These are phyloP conservation scores for Malurus alboscapulatus DNA, from an alignment of 2,113 vertebrate species.

Conservation along the genomic window DNA sequence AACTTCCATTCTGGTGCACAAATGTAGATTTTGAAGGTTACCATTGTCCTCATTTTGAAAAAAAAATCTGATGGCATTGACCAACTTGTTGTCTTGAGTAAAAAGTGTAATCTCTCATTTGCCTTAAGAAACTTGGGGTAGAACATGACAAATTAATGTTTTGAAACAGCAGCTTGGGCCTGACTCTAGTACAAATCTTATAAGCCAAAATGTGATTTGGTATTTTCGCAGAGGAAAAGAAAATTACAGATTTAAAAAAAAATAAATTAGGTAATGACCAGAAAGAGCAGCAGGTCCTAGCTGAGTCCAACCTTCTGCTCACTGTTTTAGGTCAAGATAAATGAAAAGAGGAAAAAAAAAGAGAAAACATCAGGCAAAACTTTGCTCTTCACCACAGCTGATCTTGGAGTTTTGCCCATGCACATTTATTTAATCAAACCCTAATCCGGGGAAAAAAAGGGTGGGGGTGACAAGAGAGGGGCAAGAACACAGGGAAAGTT, in stretches of 20 bases:
- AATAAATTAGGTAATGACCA: background rate
- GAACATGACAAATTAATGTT: background rate
- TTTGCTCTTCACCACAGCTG: background rate
- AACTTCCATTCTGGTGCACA: background rate
- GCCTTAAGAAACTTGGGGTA: background rate
- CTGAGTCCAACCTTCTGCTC: background rate
- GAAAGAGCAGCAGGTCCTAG: background rate
- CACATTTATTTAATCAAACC: background rate
- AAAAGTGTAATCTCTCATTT: background rate
- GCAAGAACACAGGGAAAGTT: background rate
- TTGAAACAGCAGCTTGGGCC: background rate
- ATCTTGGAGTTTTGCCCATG: background rate
- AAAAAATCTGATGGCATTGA: background rate
- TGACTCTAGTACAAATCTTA: background rate
- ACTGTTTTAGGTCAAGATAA: background rate
- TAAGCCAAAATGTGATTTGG: background rate
- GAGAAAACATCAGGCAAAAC: background rate
- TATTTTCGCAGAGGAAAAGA: background rate
- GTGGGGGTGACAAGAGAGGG: fast-evolving
- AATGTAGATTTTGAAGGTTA: background rate
- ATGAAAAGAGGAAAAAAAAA: background rate
- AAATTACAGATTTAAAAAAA: background rate
- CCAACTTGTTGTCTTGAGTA: background rate
- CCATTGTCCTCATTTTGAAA: background rate
- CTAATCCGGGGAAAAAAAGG: background rate